Percentiles rank a stretch among this genome's conserved stretches.
Conservation (phyloP, 2,113 vertebrate genomes). For the Xenus cinereus region DNA sequence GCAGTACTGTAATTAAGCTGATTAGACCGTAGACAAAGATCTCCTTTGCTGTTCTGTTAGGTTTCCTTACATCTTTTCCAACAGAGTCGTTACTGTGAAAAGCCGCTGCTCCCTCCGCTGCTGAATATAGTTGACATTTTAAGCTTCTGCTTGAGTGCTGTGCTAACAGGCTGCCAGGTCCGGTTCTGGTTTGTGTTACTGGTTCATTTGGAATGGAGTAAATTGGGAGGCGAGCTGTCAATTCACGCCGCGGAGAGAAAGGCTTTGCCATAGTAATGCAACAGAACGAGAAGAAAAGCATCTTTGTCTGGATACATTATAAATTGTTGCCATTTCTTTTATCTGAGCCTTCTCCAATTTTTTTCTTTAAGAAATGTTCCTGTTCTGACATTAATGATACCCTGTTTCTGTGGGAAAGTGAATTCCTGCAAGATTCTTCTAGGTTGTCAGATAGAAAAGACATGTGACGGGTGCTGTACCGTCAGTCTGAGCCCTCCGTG, state of each 20-base stretch:
- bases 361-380: background rate
- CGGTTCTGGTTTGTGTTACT: background rate
- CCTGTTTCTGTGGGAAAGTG: background rate
- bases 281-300: background rate
- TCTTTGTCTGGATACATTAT: background rate
- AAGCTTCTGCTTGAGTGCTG: background rate
- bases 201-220: background rate
- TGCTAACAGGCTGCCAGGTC: background rate
- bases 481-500: rapidly evolving
- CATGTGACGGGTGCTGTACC: background rate
- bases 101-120: background rate
- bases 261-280: background rate
- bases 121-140: background rate
- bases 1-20: background rate
- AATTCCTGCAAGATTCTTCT: background rate
- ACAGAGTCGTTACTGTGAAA: background rate
- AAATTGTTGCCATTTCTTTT: background rate
- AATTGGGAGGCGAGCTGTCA: background rate
- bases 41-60: background rate
- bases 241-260: background rate
- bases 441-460: background rate
- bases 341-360: background rate
- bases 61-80: background rate
- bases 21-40: background rate
- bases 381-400: background rate